These are phyloP conservation scores for Elysia crispata DNA, from an alignment of 2,888 invertebrate genomes.

Conservation along the genomic window DNA sequence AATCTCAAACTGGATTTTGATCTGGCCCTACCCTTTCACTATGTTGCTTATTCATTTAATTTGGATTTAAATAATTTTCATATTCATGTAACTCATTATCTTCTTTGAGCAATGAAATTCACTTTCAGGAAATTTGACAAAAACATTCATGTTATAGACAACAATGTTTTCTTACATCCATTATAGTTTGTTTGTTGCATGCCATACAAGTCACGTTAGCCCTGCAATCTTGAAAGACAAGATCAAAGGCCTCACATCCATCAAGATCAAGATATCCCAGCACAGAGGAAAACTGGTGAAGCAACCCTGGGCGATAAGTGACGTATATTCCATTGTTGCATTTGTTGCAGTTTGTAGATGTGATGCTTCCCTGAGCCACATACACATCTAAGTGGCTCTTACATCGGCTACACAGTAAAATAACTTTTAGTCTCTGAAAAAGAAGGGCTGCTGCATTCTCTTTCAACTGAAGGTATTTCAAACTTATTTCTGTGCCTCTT, in stretches of 20 bases:
- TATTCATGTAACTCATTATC: too few species aligned
- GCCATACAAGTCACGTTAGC: constrained; percentile 74
- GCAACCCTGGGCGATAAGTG: constrained; percentile 70
- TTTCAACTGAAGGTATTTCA: constrained; percentile 70
- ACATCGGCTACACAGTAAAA: constrained; percentile 73
- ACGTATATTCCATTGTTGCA: constrained; percentile 69
- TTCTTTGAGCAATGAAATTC: neutral
- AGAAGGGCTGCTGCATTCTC: constrained; percentile 71
- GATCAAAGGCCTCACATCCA: constrained; percentile 74
- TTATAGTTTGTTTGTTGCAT: constrained; percentile 73
- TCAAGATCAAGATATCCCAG: constrained; percentile 76
- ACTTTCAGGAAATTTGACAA: neutral
- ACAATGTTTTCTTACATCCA: constrained; percentile 66
- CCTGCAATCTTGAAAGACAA: constrained; percentile 73
- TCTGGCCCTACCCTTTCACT: too few species aligned
- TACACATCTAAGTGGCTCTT: constrained; percentile 68
- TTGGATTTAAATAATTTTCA: too few species aligned
- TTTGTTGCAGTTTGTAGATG: constrained; percentile 68
- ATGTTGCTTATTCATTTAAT: too few species aligned
- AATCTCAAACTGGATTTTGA: too few species aligned
- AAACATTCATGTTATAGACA: neutral
- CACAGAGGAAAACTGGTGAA: constrained; percentile 73
- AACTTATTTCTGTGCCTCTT: constrained; percentile 72
- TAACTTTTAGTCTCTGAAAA: constrained; percentile 66
- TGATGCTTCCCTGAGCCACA: constrained; percentile 65